Evolutionary conservation across 2,888 invertebrate species (phyloP).

Genomic region (Leptarthrus brevirostris): DNA sequence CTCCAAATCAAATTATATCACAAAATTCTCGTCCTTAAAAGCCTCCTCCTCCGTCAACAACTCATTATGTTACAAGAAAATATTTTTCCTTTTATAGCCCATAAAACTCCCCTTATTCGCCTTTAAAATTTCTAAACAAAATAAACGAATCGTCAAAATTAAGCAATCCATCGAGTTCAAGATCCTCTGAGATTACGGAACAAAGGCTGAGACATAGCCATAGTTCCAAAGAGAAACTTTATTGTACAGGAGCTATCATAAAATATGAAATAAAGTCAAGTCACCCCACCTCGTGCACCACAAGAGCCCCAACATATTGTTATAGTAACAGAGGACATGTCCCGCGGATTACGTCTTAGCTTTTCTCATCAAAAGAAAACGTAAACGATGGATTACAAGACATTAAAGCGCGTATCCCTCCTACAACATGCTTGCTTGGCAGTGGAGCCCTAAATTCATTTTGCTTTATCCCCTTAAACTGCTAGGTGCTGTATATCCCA

Average conservation of each 20-base stretch:
- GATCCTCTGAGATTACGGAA: constrained; percentile 5
- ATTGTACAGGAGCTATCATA: constrained; percentile 20
- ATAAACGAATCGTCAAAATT: constrained; percentile 44
- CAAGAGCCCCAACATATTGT: not conserved
- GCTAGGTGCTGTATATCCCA: constrained; percentile 12
- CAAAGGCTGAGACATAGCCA: constrained; percentile 5
- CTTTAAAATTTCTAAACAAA: constrained; percentile 27
- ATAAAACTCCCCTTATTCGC: constrained; percentile 3
- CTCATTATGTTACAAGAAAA: not conserved
- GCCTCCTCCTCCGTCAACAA: not conserved
- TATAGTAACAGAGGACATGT: too few species aligned
- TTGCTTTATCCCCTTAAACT: constrained; percentile 12
- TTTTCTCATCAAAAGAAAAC: constrained; percentile 38
- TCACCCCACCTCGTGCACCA: not conserved
- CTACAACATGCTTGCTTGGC: too few species aligned
- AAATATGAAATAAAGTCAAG: constrained; percentile 6
- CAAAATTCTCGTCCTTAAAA: not conserved
- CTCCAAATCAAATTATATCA: constrained; percentile 21
- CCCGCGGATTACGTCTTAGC: constrained; percentile 29
- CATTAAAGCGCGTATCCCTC: constrained; percentile 22
- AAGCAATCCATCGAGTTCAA: constrained; percentile 12
- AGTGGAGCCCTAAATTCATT: constrained; percentile 13
- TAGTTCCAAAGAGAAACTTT: constrained; percentile 11
- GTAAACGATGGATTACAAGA: constrained; percentile 44
- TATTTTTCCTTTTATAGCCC: constrained; percentile 1